Percentiles rank a stretch among this genome's conserved stretches.
These are phyloP conservation scores for Oryzias woworae DNA, from an alignment of 2,113 vertebrate species.

Conservation along the genomic window DNA sequence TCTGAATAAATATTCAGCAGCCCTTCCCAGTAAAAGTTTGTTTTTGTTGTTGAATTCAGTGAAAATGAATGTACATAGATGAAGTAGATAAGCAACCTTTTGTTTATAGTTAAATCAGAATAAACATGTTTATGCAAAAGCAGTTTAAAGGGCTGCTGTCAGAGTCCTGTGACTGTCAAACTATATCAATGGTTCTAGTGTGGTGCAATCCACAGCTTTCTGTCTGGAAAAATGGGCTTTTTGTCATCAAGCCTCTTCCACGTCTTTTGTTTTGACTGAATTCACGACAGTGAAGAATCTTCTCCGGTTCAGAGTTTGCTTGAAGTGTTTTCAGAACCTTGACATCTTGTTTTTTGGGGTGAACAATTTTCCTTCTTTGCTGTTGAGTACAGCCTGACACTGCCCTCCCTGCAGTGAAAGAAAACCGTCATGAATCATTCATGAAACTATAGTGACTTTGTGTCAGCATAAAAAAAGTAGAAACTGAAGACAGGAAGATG, in stretches of 20 bases:
- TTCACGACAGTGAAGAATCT: background rate
- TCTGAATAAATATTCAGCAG: no score
- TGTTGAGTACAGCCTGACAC: background rate
- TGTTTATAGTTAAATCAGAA: no score
- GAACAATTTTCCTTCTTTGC: slow-evolving; percentile 10
- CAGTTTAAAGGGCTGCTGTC: slow-evolving; percentile 8
- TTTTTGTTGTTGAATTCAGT: no score
- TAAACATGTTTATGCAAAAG: background rate
- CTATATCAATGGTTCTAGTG: slow-evolving; percentile 44
- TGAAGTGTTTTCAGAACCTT: slow-evolving; percentile 14
- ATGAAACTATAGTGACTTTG: slow-evolving; percentile 14
- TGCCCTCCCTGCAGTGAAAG: background rate
- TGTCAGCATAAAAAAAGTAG: background rate
- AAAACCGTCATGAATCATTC: slow-evolving; percentile 37
- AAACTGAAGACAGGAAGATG: background rate
- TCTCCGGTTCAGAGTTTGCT: background rate
- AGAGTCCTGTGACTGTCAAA: slow-evolving; percentile 43
- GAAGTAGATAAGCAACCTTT: no score
- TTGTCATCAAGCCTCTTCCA: slow-evolving; percentile 47
- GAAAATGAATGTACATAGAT: no score
- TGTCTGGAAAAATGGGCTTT: slow-evolving; percentile 48
- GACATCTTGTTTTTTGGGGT: slow-evolving; percentile 9
- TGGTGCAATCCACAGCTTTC: slow-evolving; percentile 41
- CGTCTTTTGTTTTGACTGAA: background rate
- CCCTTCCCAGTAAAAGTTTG: no score